phyloP scores from a whole-genome alignment of 2,888 invertebrate genomes.

The Pemphredon lugubris region DNA sequence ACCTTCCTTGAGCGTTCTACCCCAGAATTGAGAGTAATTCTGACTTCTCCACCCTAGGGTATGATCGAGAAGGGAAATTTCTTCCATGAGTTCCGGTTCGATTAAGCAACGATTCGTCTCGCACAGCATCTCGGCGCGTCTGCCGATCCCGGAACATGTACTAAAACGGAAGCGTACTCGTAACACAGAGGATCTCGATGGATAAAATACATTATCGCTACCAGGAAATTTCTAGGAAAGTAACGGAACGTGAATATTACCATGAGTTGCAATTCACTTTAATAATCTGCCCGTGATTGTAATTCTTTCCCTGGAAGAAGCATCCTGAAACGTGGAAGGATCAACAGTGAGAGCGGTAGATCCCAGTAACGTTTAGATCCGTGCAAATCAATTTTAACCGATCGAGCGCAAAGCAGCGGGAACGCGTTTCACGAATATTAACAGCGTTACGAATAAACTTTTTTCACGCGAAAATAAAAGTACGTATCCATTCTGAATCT shows the following conservation, averaged over 20 bases:
- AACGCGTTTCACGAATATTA: too few relatives aligned
- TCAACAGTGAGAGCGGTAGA: background rate
- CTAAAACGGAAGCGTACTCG: constrained; percentile 73
- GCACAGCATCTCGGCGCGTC: constrained; percentile 84
- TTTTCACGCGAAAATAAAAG: too few relatives aligned
- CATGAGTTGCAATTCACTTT: constrained; percentile 89
- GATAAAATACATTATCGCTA: too few relatives aligned
- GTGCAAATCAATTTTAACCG: too few relatives aligned
- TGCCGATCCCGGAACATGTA: constrained; percentile 82
- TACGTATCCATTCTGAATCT: too few relatives aligned
- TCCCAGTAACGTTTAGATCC: too few relatives aligned
- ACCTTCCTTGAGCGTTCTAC: constrained; percentile 90
- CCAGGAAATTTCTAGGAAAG: too few relatives aligned
- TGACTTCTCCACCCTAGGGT: constrained; percentile 89
- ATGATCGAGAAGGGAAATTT: constrained; percentile 84
- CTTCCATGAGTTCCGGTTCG: constrained; percentile 86
- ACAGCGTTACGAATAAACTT: too few relatives aligned
- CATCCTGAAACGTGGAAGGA: constrained; percentile 80
- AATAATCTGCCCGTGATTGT: constrained; percentile 82
- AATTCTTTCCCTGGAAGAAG: constrained; percentile 82
- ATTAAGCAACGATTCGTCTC: constrained; percentile 89
- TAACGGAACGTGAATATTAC: constrained; percentile 79
- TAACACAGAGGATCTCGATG: too few relatives aligned
- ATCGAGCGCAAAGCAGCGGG: too few relatives aligned
- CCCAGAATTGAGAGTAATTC: constrained; percentile 93